Conservation (phyloP, 1,140 invertebrate species). For the Dufourea novaeangliae region DNA sequence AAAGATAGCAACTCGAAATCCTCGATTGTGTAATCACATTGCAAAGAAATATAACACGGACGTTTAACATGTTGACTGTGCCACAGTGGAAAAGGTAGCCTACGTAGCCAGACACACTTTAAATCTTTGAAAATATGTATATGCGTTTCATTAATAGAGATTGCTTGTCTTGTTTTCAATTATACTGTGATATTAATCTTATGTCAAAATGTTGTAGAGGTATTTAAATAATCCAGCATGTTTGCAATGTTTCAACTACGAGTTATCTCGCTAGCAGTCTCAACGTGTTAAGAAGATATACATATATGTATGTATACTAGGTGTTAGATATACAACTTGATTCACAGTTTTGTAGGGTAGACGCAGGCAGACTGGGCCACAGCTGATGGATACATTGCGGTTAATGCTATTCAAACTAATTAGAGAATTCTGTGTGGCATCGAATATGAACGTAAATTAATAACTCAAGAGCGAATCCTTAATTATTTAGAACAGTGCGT, state of each 20-base stretch:
- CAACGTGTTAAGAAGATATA: too few species aligned
- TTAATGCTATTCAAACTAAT: too few species aligned
- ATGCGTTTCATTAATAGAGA: not conserved
- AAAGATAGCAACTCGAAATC: constrained; percentile 35
- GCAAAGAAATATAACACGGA: not conserved
- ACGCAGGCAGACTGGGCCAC: not conserved
- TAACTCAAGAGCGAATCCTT: not conserved
- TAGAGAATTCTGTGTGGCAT: not conserved
- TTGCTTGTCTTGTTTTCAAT: not conserved
- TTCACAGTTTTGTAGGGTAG: too few species aligned
- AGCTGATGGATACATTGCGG: too few species aligned
- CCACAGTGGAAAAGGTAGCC: too few species aligned
- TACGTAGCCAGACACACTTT: not conserved
- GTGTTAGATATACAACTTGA: too few species aligned
- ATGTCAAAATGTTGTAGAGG: too few species aligned
- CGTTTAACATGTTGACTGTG: not conserved
- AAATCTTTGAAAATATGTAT: not conserved
- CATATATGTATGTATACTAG: too few species aligned
- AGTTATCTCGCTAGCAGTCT: too few species aligned
- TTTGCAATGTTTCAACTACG: too few species aligned
- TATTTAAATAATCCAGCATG: too few species aligned
- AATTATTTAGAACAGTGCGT: not conserved
- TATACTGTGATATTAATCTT: too few species aligned
- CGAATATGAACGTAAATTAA: not conserved
- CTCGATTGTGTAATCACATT: not conserved